Percentiles rank a stretch among this genome's conserved stretches.
phyloP scores from a whole-genome alignment of 2,797 vertebrate genomes.

The Glossophaga mutica region DNA sequence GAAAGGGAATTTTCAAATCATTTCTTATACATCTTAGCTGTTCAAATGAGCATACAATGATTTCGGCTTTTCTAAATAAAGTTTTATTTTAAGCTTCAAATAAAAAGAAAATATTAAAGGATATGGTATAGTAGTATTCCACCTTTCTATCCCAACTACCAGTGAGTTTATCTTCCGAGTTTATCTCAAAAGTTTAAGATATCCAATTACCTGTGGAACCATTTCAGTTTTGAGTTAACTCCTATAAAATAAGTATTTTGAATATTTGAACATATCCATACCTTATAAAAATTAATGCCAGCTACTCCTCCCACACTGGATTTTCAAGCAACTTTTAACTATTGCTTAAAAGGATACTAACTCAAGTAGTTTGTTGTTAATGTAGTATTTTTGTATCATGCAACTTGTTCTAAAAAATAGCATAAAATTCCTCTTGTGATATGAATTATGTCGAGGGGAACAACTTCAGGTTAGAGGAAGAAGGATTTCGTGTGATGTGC shows the following conservation, averaged over 20 bases:
- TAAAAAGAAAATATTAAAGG: not conserved
- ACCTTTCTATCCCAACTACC: not conserved
- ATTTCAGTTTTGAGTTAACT: not conserved
- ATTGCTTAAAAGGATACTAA: not conserved
- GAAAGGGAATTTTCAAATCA: not conserved
- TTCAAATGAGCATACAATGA: not conserved
- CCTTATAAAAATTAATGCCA: not conserved
- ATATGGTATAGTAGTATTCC: not conserved
- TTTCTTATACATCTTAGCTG: not conserved
- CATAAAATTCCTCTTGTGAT: not conserved
- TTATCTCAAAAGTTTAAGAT: not conserved
- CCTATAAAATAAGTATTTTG: not conserved
- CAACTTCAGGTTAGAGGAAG: not conserved
- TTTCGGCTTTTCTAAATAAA: not conserved
- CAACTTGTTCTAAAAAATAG: not conserved
- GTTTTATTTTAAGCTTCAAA: not conserved
- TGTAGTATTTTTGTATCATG: not conserved
- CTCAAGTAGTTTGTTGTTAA: not conserved
- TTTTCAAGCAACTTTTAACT: not conserved
- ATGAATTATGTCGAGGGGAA: not conserved
- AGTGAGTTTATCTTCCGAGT: not conserved
- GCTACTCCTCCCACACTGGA: not conserved
- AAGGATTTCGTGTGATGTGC: not conserved
- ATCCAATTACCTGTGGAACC: not conserved
- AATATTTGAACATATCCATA: not conserved